Conservation (phyloP, 2,888 invertebrate genomes). For the Caradrina kadenii region DNA sequence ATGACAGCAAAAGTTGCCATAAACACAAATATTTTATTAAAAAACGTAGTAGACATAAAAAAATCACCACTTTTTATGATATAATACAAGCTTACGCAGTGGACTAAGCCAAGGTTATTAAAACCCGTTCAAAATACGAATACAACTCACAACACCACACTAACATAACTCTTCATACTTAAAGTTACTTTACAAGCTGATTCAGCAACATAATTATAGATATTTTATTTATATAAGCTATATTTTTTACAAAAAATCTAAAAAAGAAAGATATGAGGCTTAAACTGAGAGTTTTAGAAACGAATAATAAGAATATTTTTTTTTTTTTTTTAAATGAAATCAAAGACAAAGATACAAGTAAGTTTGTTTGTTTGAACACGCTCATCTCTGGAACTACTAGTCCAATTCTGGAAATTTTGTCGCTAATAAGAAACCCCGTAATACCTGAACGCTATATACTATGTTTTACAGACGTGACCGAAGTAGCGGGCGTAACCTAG, state of each 20-base stretch:
- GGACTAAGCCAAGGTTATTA: not conserved
- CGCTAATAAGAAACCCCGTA: too few relatives aligned
- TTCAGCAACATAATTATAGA: slow-evolving; percentile 64
- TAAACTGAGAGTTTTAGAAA: slow-evolving; percentile 25
- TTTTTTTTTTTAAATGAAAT: too few relatives aligned
- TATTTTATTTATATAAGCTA: slow-evolving; percentile 51
- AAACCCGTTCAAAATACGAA: not conserved
- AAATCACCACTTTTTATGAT: not conserved
- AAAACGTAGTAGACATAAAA: not conserved
- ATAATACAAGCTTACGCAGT: too few relatives aligned
- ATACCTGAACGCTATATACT: too few relatives aligned
- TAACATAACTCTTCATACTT: slow-evolving; percentile 34
- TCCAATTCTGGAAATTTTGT: too few relatives aligned
- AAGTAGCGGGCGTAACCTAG: too few relatives aligned
- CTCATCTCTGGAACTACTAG: too few relatives aligned
- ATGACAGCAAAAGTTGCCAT: not conserved
- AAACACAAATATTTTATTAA: not conserved
- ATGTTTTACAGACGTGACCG: too few relatives aligned
- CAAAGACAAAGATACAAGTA: too few relatives aligned
- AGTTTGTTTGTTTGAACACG: too few relatives aligned
- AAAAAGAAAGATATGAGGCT: slow-evolving; percentile 56
- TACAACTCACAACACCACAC: slow-evolving; percentile 16
- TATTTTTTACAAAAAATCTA: slow-evolving; percentile 57
- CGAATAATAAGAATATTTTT: slow-evolving; percentile 6
- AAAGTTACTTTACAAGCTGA: slow-evolving; percentile 66